Evolutionary conservation across 2,888 invertebrate genomes (phyloP), one percentile per base, ranked within the genome.

Genomic region (Boloria selene): DNA sequence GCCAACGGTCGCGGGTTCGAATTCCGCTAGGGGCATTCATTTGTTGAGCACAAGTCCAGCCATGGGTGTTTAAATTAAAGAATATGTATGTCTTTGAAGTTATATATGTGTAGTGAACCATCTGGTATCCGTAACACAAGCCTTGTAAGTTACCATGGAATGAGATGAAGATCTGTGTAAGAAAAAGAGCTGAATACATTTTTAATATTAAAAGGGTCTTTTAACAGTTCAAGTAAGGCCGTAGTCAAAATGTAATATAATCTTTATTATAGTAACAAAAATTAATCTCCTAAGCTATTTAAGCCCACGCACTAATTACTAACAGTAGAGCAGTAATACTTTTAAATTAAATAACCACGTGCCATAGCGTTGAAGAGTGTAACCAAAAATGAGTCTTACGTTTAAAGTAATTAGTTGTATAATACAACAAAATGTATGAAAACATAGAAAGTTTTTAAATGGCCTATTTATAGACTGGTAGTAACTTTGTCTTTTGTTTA

Each of bases 361-460:
- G 61, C 53, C 7, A 16, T 10, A 17, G 45, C 14, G 38, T 13
- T 26, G 18, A 45, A 22, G 18, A 6, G 2, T 26, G 16, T 31
- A 61, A 45, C 26, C n/a, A 42, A 56, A 56, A 56, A 18, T 56
- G 45, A 56, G 22, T 22, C n/a, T 17, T 55, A 55, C 44, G 3
- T 1, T 18, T 3, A 16, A 22, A 22, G 4, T 22, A n/a, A 45
- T 56, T 22, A 56, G 55, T 56, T 56, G 17, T n/a, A 53, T 54
- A 59, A 59, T 59, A 7, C 17, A 10, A 4, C 17, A 31, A 38
- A 18, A 61, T 0, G 18, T 16, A 45, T 14, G 38, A 65, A 49
- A 17, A 31, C 50, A 31, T 59, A 65, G 65, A 65, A 65, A 65
- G 65, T 61, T 50, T 55, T 50, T 42, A 42, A 50, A 63, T 14